These are phyloP conservation scores for Synergus itoensis DNA, from an alignment of 2,888 invertebrate species.

Conservation along the genomic window DNA sequence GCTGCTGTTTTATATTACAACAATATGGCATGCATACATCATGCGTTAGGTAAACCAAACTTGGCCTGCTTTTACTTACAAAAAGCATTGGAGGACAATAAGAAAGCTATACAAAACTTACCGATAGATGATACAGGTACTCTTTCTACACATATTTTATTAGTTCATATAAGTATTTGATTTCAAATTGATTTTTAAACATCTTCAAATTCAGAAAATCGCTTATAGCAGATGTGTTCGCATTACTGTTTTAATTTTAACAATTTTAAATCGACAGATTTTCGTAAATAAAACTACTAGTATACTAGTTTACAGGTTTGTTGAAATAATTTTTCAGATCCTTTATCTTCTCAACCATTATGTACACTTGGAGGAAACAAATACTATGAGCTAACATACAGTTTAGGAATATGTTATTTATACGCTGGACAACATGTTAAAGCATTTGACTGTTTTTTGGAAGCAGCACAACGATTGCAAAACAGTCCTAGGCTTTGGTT, in stretches of 20 bases:
- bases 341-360: slow-evolving; percentile 80
- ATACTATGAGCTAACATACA: slow-evolving; percentile 86
- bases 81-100: slow-evolving; percentile 88
- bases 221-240: no score
- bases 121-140: slow-evolving; percentile 74
- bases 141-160: background rate
- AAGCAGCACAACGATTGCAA: slow-evolving; percentile 91
- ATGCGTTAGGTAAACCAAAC: slow-evolving; percentile 89
- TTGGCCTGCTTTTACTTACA: slow-evolving; percentile 89
- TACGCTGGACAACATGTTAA: slow-evolving; percentile 89
- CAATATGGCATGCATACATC: slow-evolving; percentile 90
- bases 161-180: background rate
- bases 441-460: slow-evolving; percentile 94
- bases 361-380: slow-evolving; percentile 82
- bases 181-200: background rate
- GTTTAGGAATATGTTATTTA: slow-evolving; percentile 90
- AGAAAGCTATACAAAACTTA: slow-evolving; percentile 75
- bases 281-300: background rate
- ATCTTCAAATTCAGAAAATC: background rate
- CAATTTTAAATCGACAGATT: no score
- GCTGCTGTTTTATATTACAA: slow-evolving; percentile 86
- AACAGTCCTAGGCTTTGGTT: slow-evolving; percentile 95
- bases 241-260: no score
- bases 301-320: background rate
- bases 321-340: slow-evolving; percentile 64